These are phyloP conservation scores for Clarias magur DNA, from an alignment of 2,113 vertebrate genomes.

Conservation along the genomic window DNA sequence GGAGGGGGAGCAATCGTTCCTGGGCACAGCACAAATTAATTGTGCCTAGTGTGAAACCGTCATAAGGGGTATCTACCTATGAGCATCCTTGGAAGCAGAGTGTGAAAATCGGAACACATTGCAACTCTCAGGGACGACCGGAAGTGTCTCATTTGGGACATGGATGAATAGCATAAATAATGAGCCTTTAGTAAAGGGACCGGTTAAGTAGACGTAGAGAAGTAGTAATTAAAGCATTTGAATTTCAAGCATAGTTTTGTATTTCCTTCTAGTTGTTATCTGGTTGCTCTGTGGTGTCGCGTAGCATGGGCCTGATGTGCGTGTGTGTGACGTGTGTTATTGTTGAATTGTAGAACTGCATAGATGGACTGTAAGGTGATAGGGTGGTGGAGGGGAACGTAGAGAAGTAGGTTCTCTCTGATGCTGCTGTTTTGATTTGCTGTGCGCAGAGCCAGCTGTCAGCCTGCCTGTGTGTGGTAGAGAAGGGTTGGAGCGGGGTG, in stretches of 20 bases:
- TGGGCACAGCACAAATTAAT: no score
- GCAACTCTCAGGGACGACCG: no score
- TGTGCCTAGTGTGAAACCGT: no score
- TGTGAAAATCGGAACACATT: not conserved
- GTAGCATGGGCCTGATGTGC: not conserved
- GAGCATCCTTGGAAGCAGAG: not conserved
- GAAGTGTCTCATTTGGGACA: not conserved
- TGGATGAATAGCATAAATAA: not conserved
- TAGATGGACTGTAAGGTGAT: conserved; percentile 51
- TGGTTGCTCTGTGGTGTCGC: conserved; percentile 1
- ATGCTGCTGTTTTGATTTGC: conserved; percentile 70
- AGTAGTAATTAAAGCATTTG: not conserved
- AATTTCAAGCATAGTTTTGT: not conserved
- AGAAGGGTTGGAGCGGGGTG: conserved; percentile 48
- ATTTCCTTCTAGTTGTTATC: not conserved
- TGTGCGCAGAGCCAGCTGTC: conserved; percentile 74
- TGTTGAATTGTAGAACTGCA: conserved; percentile 46
- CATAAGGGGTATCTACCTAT: not conserved
- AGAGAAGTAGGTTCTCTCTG: conserved; percentile 31
- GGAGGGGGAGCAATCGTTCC: no score
- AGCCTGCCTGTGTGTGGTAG: conserved; percentile 70
- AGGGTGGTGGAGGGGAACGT: conserved; percentile 41
- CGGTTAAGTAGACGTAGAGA: not conserved
- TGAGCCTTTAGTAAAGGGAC: not conserved
- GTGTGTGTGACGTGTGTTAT: conserved; percentile 35